Evolutionary conservation across 2,888 invertebrate species (phyloP).

Genomic region (Cerastoderma edule): DNA sequence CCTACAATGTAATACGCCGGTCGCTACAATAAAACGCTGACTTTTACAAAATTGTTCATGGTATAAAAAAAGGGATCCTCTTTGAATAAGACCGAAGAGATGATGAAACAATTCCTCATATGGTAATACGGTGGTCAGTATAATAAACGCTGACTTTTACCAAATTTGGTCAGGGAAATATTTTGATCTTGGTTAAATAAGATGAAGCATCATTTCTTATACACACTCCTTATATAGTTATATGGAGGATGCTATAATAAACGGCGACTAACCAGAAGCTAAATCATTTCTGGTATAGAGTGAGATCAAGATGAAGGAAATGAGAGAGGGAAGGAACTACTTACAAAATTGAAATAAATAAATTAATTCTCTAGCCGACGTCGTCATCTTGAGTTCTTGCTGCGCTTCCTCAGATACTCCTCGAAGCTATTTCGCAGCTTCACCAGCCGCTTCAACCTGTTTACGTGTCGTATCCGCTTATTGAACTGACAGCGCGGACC

Average conservation of each 20-base stretch:
- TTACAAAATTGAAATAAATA: conserved; percentile 19
- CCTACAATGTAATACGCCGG: too few species aligned
- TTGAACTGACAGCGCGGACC: conserved; percentile 61
- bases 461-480: conserved; percentile 38
- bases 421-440: conserved; percentile 45
- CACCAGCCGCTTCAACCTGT: conserved; percentile 54
- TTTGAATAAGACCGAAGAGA: too few species aligned
- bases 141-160: too few species aligned
- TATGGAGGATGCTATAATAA: not conserved
- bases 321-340: not conserved
- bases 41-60: too few species aligned
- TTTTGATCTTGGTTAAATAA: too few species aligned
- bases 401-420: conserved; percentile 26
- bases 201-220: too few species aligned
- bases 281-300: not conserved
- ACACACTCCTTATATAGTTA: not conserved
- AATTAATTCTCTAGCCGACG: not conserved
- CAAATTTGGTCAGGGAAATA: too few species aligned
- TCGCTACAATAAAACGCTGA: too few species aligned
- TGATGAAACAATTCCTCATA: too few species aligned
- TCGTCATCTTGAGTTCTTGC: conserved; percentile 6
- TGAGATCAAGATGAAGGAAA: not conserved
- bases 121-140: too few species aligned
- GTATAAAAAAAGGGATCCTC: too few species aligned
- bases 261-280: not conserved